phyloP scores from a whole-genome alignment of 2,888 invertebrate species.

The Dasysyrphus tricinctus region DNA sequence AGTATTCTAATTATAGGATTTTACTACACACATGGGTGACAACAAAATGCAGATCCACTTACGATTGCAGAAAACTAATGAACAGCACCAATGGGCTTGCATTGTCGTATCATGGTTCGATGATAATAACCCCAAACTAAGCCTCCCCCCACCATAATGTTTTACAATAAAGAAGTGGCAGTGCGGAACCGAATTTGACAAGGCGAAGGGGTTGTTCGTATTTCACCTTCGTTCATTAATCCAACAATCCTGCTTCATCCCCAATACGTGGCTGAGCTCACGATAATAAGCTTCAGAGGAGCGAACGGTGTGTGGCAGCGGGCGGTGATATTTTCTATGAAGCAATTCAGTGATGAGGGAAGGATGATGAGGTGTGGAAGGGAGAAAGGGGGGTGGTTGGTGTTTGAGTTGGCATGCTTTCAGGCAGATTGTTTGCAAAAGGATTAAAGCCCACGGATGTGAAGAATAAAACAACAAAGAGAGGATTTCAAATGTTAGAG shows the following conservation, averaged over 20 bases:
- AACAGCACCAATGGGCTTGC: slow-evolving; percentile 41
- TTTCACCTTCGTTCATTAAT: slow-evolving; percentile 72
- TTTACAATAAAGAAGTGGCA: slow-evolving; percentile 44
- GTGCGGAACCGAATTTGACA: slow-evolving; percentile 16
- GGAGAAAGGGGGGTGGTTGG: neutral
- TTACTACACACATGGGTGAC: slow-evolving; percentile 18
- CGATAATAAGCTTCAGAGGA: slow-evolving; percentile 66
- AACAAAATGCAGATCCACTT: slow-evolving; percentile 58
- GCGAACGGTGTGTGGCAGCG: neutral
- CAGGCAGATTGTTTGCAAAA: slow-evolving; percentile 51
- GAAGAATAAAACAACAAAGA: slow-evolving; percentile 40
- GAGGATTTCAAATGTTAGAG: slow-evolving; percentile 52
- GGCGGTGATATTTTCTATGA: neutral
- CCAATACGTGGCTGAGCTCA: slow-evolving; percentile 68
- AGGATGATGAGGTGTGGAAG: neutral
- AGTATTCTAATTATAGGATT: slow-evolving; percentile 57
- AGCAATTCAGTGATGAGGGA: neutral
- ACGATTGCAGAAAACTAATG: slow-evolving; percentile 68
- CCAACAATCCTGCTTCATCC: slow-evolving; percentile 71
- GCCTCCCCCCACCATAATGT: neutral
- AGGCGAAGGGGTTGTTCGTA: slow-evolving; percentile 40
- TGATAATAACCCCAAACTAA: slow-evolving; percentile 35
- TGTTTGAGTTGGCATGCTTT: slow-evolving; percentile 60
- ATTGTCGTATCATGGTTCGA: slow-evolving; percentile 11
- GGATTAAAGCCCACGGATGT: slow-evolving; percentile 61